Conservation (phyloP, 2,888 invertebrate genomes). For the Pseudanteris insignis region DNA sequence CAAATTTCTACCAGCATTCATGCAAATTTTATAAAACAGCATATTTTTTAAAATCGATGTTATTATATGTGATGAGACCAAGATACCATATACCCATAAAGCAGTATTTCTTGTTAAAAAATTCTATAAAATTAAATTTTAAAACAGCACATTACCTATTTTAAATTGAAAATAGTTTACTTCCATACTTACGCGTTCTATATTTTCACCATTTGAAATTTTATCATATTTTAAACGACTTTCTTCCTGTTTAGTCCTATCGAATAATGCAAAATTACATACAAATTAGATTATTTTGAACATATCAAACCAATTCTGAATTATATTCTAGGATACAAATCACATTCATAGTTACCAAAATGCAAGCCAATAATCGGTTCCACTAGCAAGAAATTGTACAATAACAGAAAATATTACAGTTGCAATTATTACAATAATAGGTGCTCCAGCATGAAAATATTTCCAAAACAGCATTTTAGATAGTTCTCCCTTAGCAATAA, state of each 20-base stretch:
- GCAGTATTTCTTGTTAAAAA: slow-evolving; percentile 40
- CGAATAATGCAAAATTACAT: slow-evolving; percentile 18
- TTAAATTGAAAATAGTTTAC: too few species aligned
- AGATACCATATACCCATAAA: slow-evolving; percentile 69
- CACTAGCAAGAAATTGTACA: slow-evolving; percentile 77
- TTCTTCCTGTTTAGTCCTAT: slow-evolving; percentile 62
- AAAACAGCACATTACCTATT: too few species aligned
- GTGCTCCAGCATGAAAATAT: slow-evolving; percentile 78
- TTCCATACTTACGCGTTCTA: too few species aligned
- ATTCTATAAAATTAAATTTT: slow-evolving; percentile 12
- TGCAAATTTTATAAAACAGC: slow-evolving; percentile 78
- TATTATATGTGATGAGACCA: slow-evolving; percentile 71
- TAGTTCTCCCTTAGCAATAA: slow-evolving; percentile 74
- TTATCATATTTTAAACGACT: slow-evolving; percentile 42
- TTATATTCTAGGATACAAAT: not conserved
- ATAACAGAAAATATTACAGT: slow-evolving; percentile 68
- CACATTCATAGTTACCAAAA: slow-evolving; percentile 73
- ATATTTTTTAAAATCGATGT: slow-evolving; percentile 75
- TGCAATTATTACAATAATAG: slow-evolving; percentile 47
- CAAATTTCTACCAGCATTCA: slow-evolving; percentile 77
- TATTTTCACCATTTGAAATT: too few species aligned
- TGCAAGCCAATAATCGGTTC: slow-evolving; percentile 81
- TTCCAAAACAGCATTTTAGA: slow-evolving; percentile 73
- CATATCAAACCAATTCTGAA: slow-evolving; percentile 18
- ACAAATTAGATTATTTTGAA: not conserved